Percentiles rank a stretch among this genome's conserved stretches.
phyloP scores from a whole-genome alignment of 2,113 vertebrate genomes.

The Phrynocephalus versicolor region DNA sequence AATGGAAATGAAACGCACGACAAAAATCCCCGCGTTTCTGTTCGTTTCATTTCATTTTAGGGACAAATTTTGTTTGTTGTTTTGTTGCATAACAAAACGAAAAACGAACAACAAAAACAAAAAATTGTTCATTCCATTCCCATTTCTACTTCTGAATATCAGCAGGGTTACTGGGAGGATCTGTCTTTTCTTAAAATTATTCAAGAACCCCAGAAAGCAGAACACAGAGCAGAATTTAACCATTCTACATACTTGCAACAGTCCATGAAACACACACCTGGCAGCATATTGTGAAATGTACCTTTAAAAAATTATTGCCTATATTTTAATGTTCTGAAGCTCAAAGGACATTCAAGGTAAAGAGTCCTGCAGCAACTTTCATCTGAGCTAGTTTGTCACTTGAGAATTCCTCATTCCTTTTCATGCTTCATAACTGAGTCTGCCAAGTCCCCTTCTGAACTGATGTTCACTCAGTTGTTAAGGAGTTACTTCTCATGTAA shows the following conservation, averaged over 20 bases:
- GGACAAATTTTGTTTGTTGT: no score
- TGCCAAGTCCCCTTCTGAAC: slow-evolving; percentile 4
- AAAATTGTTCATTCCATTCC: no score
- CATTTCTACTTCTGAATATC: no score
- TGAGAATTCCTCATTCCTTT: slow-evolving; percentile 10
- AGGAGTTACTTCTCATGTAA: slow-evolving; percentile 12
- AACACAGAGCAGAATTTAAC: background rate
- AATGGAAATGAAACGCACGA: no score
- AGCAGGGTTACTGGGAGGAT: no score
- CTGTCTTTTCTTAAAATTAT: background rate
- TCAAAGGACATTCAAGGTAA: slow-evolving; percentile 17
- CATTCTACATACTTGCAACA: background rate
- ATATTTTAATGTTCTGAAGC: background rate
- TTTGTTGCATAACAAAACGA: no score
- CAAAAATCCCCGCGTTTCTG: no score
- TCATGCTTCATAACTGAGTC: slow-evolving; percentile 9
- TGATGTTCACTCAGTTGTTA: slow-evolving; percentile 24
- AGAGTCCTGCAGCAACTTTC: background rate
- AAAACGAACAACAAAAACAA: no score
- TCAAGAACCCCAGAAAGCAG: background rate
- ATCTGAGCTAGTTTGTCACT: slow-evolving; percentile 17
- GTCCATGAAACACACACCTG: background rate
- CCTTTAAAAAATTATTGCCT: background rate
- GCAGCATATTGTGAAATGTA: background rate
- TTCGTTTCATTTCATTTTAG: no score